Conservation (phyloP, 2,113 vertebrate species). For the Ondatra zibethicus region DNA sequence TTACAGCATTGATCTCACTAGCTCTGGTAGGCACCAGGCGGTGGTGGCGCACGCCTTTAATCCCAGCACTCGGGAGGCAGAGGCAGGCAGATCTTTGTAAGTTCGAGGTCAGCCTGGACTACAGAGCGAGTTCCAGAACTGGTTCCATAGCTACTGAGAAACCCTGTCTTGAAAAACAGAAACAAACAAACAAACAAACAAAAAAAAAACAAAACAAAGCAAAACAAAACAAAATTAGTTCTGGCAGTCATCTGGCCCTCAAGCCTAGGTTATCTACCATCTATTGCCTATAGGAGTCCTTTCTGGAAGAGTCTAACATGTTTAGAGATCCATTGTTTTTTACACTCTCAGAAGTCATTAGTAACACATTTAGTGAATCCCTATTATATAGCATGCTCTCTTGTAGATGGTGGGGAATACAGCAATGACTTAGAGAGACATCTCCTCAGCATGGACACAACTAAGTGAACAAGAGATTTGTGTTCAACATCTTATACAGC, state of each 20-base stretch:
- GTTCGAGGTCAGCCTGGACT: too few species aligned
- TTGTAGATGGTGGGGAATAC: background rate
- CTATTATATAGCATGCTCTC: background rate
- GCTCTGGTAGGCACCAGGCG: too few species aligned
- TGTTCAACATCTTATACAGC: background rate
- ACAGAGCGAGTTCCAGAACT: too few species aligned
- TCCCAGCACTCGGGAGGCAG: too few species aligned
- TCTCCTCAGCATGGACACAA: background rate
- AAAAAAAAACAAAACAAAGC: too few species aligned
- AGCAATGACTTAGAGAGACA: background rate
- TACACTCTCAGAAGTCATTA: background rate
- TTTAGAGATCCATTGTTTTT: background rate
- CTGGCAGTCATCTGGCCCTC: background rate
- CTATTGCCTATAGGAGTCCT: background rate
- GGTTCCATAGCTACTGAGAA: too few species aligned
- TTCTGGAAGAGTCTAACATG: background rate
- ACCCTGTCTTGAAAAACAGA: too few species aligned
- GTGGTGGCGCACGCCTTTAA: too few species aligned
- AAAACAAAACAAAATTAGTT: too few species aligned
- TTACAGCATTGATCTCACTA: background rate
- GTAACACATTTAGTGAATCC: background rate
- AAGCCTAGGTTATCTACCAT: background rate
- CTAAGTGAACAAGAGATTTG: background rate
- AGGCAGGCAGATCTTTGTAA: too few species aligned
- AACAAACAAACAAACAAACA: too few species aligned